These are phyloP conservation scores for Neodiprion pinetum DNA, from an alignment of 1,140 invertebrate species.

Conservation along the genomic window DNA sequence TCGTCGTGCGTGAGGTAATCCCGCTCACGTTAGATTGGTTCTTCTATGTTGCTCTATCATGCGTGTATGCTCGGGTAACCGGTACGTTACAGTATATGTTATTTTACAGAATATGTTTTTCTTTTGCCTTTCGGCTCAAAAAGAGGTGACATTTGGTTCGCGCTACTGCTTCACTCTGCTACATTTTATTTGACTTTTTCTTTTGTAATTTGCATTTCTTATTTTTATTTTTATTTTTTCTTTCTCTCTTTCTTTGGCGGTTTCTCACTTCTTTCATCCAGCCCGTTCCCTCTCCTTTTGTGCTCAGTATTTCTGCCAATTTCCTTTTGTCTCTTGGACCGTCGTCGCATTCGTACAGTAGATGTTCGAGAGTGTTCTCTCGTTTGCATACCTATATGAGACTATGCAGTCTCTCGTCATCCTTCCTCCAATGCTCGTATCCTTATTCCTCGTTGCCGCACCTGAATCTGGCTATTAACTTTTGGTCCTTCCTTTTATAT, in stretches of 20 bases:
- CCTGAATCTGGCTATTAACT: conserved; percentile 5
- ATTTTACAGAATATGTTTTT: no score
- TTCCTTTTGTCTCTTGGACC: neutral
- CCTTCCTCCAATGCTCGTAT: conserved; percentile 9
- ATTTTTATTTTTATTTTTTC: neutral
- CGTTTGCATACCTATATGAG: neutral
- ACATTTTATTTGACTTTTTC: no score
- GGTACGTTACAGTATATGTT: no score
- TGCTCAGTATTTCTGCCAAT: neutral
- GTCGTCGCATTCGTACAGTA: neutral
- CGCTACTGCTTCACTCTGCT: no score
- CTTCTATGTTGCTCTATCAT: no score
- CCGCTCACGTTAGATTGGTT: no score
- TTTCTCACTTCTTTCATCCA: neutral
- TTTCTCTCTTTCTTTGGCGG: neutral
- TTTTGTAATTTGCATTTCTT: no score
- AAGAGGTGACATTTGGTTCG: no score
- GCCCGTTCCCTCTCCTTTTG: neutral
- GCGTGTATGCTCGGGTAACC: no score
- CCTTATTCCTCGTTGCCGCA: conserved; percentile 18
- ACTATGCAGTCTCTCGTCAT: conserved; percentile 1
- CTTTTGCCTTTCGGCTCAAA: no score
- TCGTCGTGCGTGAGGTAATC: no score
- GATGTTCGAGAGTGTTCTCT: neutral
- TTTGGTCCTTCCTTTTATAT: conserved; percentile 6